Base-by-base conservation (phyloP, 2,113 vertebrate genomes). In the Piliocolobus tephrosceles region DNA sequence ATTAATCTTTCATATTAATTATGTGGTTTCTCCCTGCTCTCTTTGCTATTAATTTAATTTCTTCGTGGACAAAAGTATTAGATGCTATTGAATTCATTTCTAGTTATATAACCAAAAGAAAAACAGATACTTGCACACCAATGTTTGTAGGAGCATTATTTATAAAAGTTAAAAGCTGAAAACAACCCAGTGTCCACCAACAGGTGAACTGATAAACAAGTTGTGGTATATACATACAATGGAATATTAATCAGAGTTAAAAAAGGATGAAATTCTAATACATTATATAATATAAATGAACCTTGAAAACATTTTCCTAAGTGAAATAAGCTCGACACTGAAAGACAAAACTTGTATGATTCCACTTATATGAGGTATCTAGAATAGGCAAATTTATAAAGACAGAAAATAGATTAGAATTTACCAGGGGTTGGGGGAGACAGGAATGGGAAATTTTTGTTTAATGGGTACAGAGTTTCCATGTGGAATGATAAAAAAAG, bases 1-100 rank as follows among this genome's bases (percentile, higher is more conserved):
- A 90, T 5, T 8, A n/a, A 88, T 72, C 11, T 78, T 92, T 87
- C 3, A 27, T 79, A 7, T 45, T 80, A 93, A 79, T 90, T 78
- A 96, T 40, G 3, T 72, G 57, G 23, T 92, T 90, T 94, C 32
- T 94, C 32, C 16, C 35, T 85, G 4, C 85, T 82, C 45, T 79
- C 38, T 91, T 93, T 84, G 20, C 16, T 73, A 96, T 58, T 90
- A 72, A 95, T 80, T 87, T 88, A 76, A 73, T 79, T 96, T 95
- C 9, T 40, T 92, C 10, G n/a, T 82, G 88, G 83, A 94, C 17
- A 68, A 95, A 88, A 94, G 16, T 43, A 93, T 89, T 72, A 75
- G 97, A 79, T 20, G 6, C 47, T 89, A 92, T 18, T 68, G 38
- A 97, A 70, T 90, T 25, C 20, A 95, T 32, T 80, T 93, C n/a